Conservation (phyloP, 1,140 invertebrate species). For the Limonius californicus region DNA sequence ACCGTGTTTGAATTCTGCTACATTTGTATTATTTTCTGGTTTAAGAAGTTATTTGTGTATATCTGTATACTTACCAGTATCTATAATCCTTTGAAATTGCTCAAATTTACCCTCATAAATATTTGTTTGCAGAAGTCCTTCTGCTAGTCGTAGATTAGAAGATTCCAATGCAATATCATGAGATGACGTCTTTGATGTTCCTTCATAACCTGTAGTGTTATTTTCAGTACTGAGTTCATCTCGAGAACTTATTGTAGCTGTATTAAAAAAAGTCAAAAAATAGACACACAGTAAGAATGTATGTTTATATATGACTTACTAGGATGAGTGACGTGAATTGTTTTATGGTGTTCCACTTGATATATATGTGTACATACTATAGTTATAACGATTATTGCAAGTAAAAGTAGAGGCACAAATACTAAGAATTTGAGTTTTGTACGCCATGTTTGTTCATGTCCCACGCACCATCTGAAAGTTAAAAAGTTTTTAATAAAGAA, state of each 20-base stretch:
- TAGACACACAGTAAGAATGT: no score
- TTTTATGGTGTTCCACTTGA: background rate
- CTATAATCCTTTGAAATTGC: background rate
- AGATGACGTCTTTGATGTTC: no score
- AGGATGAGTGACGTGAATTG: background rate
- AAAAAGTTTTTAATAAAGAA: conserved; percentile 13
- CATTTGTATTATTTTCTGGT: no score
- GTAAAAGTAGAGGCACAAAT: conserved; percentile 37
- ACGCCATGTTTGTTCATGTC: conserved; percentile 38
- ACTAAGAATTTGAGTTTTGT: conserved; percentile 36
- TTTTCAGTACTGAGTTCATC: no score
- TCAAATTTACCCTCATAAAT: background rate
- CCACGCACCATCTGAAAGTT: conserved; percentile 41
- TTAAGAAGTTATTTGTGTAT: no score
- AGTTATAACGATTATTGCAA: conserved; percentile 30
- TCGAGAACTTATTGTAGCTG: no score
- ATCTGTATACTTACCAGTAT: background rate
- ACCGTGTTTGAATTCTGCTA: background rate
- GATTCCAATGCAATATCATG: no score
- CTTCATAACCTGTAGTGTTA: no score
- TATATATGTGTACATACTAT: conserved; percentile 12
- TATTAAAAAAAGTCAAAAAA: no score
- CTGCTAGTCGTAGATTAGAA: no score
- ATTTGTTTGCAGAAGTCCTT: no score
- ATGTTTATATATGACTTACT: no score